Evolutionary conservation across 2,113 vertebrate genomes (phyloP), one percentile per base, ranked within the genome.

Genomic region (Megaptera novaeangliae): DNA sequence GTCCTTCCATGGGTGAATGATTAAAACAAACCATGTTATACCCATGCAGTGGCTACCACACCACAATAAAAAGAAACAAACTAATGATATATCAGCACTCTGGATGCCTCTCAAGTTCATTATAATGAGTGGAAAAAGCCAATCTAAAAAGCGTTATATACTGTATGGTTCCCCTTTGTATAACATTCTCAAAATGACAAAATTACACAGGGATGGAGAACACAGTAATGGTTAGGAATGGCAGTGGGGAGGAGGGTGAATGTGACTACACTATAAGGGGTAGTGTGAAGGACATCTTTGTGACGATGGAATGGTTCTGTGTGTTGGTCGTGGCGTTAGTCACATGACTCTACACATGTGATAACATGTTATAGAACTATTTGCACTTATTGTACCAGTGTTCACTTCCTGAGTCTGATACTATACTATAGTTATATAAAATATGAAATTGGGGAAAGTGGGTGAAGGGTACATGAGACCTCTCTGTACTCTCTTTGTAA

Each of bases 181-280:
- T 11, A 59, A 90, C 6, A 78, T n/a, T 52, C 52, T 52, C 52
- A 52, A 52, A 52, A 17, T 52, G 6, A 52, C 7, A 52, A 27
- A 44, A 36, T 17, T 25, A 39, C 11, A n/a, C 1, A 31, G 57
- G 3, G 9, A 41, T 41, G 29, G 55, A n/a, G 21, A 78, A 25
- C 21, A 29, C 4, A 68, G 18, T 49, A 23, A 29, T 39, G 39
- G 2, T 17, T 34, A 57, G 3, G 25, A 17, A 68, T 4, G 3
- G 5, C 3, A 12, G 1, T 15, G 8, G 8, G 34, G n/a, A 13
- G 12, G 2, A 36, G 14, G 18, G 34, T n/a, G 27, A 46, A 2
- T 55, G 9, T 25, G 31, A 81, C 63, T 25, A 2, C 11, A 7
- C n/a, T 21, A 20, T 8, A 15, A 74, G 61, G 9, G 7, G 3